Evolutionary conservation across 2,797 vertebrate genomes (phyloP).

Genomic region (Anolis apletophallus): DNA sequence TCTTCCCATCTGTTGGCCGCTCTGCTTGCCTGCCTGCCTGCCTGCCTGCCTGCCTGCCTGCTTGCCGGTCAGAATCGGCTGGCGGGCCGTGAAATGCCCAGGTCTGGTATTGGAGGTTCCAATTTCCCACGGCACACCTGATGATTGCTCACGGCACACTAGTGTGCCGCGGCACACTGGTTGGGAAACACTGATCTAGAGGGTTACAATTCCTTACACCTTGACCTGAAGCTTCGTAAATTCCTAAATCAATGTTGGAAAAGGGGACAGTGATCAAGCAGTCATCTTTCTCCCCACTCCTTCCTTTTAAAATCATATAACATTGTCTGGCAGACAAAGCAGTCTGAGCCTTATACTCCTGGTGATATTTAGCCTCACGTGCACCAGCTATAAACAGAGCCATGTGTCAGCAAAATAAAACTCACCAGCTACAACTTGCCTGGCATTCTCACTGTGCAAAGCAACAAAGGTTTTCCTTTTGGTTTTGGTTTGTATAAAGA

Average conservation of each 20-base stretch:
- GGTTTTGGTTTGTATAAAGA: not conserved
- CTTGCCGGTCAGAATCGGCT: too few species aligned
- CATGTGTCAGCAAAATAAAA: not conserved
- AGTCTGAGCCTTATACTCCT: not conserved
- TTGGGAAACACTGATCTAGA: too few species aligned
- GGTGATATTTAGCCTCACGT: constrained; percentile 1
- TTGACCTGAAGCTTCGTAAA: not conserved
- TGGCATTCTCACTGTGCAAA: not conserved
- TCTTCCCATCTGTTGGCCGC: too few species aligned
- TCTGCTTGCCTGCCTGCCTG: too few species aligned
- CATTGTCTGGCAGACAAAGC: not conserved
- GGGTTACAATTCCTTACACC: too few species aligned
- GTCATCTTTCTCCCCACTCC: not conserved
- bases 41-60: too few species aligned
- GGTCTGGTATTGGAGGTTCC: too few species aligned
- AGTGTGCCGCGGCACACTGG: too few species aligned
- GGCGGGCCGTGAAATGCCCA: too few species aligned
- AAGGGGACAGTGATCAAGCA: too few species aligned
- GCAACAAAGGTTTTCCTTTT: constrained; percentile 23
- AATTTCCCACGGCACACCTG: too few species aligned
- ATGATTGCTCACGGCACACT: too few species aligned
- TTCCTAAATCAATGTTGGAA: not conserved
- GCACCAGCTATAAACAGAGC: constrained; percentile 20
- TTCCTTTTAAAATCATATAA: not conserved
- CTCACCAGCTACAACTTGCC: not conserved